Evolutionary conservation across 1,140 invertebrate species (phyloP), one percentile per base, ranked within the genome.

Genomic region (Lasioglossum albipes): DNA sequence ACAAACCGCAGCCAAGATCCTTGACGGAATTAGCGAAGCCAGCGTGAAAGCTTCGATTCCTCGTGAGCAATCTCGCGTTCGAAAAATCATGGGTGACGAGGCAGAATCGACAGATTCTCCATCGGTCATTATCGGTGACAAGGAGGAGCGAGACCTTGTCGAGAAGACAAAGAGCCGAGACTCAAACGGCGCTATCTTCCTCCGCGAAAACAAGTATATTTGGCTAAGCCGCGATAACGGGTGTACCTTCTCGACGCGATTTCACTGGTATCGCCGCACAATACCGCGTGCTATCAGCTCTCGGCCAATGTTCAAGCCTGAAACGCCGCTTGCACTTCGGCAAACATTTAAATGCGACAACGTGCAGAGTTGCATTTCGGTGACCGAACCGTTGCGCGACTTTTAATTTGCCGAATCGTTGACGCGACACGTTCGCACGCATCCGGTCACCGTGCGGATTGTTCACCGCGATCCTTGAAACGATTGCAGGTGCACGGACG

Each of bases 171-270:
- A 61, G 64, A 65, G 16, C n/a, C 5, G 10, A 74, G 52, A 74
- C 9, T 27, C 27, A 27, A 22, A 4, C 3, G 22, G 9, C 16
- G 42, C 16, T 84, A 80, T 81, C 73, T 13, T 52, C 68, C 22
- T 54, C 18, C 70, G 42, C 52, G 31, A 88, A 87, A 88, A 88
- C 77, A 89, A 88, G 73, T 84, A 67, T 88, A 82, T 88, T 87
- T 88, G 81, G 70, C 59, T 57, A 82, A 88, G 79, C 64, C 61
- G 59, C 77, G 88, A 89, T 88, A 89, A 88, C 59, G 22, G 59
- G 57, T n/a, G 22, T 66, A 75, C 59, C 45, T 71, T 74, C 42
- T 80, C 27, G 27, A 18, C 59, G 9, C 13, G 16, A 18, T 27
- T 45, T 27, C 57, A 22, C 45, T 10, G 31, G 49, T 52, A 59